A percentile compares a stretch with the other conserved stretches of the same genome.
These are phyloP conservation scores for Macaria liturata DNA, from an alignment of 2,888 invertebrate genomes.

Conservation along the genomic window DNA sequence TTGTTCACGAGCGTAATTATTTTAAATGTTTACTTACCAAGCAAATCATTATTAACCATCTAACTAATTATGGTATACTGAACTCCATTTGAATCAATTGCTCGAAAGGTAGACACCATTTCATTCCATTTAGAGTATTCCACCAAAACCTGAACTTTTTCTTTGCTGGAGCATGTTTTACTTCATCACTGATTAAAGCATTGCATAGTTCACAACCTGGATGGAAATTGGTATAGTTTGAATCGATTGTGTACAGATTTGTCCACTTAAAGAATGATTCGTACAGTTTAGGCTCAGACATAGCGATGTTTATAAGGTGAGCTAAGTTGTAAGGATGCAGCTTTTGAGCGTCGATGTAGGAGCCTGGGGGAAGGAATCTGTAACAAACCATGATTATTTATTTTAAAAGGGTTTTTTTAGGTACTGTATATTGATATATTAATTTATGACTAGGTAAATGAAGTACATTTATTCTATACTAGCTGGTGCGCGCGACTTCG, in stretches of 20 bases:
- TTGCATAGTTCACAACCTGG: conserved; percentile 58
- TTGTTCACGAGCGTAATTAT: too few species aligned
- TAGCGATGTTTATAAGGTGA: conserved; percentile 44
- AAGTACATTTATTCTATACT: too few species aligned
- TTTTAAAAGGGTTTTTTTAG: too few species aligned
- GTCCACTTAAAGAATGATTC: conserved; percentile 59
- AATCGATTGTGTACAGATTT: conserved; percentile 50
- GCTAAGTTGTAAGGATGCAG: conserved; percentile 58
- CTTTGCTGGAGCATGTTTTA: conserved; percentile 32
- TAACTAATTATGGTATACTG: too few species aligned
- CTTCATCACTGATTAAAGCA: conserved; percentile 41
- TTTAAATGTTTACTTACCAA: too few species aligned
- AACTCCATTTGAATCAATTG: too few species aligned
- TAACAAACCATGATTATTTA: too few species aligned
- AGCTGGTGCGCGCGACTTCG: too few species aligned
- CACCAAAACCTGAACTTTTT: conserved; percentile 57
- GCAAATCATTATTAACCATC: too few species aligned
- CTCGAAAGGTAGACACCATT: conserved; percentile 48
- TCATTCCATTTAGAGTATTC: conserved; percentile 52
- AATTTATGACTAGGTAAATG: too few species aligned
- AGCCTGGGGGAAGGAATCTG: conserved; percentile 60
- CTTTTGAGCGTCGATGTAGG: conserved; percentile 58
- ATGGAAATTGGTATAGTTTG: conserved; percentile 30
- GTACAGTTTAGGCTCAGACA: conserved; percentile 41
- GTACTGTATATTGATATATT: too few species aligned